phyloP scores from a whole-genome alignment of 2,113 vertebrate species.

The Ammodramus savannarum region DNA sequence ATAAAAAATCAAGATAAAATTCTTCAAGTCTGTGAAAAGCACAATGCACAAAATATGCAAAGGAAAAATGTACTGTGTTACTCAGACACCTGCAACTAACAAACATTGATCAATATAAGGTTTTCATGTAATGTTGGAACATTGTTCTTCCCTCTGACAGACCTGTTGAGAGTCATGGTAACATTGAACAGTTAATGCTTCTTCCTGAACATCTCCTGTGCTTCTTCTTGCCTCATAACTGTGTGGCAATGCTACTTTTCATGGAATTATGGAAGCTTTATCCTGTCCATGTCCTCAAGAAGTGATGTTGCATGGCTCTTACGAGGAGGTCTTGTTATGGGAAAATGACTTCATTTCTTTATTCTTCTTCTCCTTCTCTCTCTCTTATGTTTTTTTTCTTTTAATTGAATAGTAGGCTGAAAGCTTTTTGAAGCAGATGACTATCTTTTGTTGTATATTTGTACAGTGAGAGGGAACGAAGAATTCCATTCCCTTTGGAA shows the following conservation, averaged over 20 bases:
- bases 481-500: background rate
- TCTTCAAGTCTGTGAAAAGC: background rate
- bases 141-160: background rate
- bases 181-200: background rate
- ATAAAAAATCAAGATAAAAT: background rate
- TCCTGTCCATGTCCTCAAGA: background rate
- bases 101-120: background rate
- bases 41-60: background rate
- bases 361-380: background rate
- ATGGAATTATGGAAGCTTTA: background rate
- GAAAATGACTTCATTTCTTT: background rate
- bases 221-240: background rate
- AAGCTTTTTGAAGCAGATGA: background rate
- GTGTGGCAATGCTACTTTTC: background rate
- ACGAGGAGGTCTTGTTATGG: background rate
- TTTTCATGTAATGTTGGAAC: accelerated
- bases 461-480: background rate
- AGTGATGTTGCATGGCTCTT: background rate
- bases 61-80: background rate
- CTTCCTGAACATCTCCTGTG: too few species aligned
- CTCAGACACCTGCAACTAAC: background rate
- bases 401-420: background rate
- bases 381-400: background rate
- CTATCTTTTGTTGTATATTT: background rate
- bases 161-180: background rate